A percentile compares a stretch with the other conserved stretches of the same genome.
These are phyloP conservation scores for Cactoblastis cactorum DNA, from an alignment of 2,888 invertebrate genomes.

Conservation along the genomic window DNA sequence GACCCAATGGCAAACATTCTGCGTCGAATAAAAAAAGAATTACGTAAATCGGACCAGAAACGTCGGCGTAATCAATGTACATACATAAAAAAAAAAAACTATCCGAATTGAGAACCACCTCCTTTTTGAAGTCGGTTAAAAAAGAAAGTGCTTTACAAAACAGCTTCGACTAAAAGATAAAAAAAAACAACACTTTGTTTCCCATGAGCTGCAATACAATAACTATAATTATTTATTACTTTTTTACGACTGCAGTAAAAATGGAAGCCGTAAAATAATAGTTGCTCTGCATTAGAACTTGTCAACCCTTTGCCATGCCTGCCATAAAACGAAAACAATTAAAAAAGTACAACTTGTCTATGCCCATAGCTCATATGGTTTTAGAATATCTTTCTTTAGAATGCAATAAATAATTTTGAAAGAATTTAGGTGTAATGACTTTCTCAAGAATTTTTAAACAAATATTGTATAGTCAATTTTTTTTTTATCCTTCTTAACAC, in stretches of 20 bases:
- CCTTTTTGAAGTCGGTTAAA: slow-evolving; percentile 15
- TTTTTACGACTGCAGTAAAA: slow-evolving; percentile 33
- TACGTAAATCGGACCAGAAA: no score
- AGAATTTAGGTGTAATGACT: no score
- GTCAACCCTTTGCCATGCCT: slow-evolving; percentile 36
- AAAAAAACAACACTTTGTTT: slow-evolving; percentile 24
- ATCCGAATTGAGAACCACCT: slow-evolving; percentile 14
- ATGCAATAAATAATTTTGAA: no score
- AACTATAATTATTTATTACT: slow-evolving; percentile 28
- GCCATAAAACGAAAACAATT: slow-evolving; percentile 24
- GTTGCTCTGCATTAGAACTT: slow-evolving; percentile 16
- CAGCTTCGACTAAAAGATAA: slow-evolving; percentile 14
- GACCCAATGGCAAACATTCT: no score
- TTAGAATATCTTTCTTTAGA: background rate
- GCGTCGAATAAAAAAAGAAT: no score
- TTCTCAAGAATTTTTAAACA: no score
- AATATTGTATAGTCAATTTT: no score
- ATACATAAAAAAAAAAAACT: background rate
- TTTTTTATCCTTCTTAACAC: no score
- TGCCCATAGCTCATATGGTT: no score
- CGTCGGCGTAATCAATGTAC: no score
- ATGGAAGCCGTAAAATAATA: slow-evolving; percentile 24
- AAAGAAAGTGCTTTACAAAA: slow-evolving; percentile 5
- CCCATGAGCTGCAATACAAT: slow-evolving; percentile 26
- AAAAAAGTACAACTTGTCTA: slow-evolving; percentile 8